Evolutionary conservation across 2,113 vertebrate genomes (phyloP), one percentile per base, ranked within the genome.

Genomic region (Megalops atlanticus): DNA sequence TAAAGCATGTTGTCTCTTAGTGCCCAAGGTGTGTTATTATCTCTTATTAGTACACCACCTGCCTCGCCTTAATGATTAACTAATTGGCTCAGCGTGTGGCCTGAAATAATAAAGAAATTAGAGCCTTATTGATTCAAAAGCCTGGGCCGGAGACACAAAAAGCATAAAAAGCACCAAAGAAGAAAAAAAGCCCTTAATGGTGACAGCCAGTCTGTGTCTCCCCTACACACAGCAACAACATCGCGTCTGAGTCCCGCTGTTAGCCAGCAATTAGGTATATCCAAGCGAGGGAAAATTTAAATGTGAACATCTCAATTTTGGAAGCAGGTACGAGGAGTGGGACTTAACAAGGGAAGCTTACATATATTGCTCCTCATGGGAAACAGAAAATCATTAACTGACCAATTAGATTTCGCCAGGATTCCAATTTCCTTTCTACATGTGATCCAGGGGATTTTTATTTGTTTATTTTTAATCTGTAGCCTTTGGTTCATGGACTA

Each of bases 21-120:
- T 90, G 92, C 92, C 91, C 91, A 92, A 89, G 92, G 90, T 92
- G 86, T 90, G 87, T 90, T 92, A 94, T 94, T 93, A 92, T 92
- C 89, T 89, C 82, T 87, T 91, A 92, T 93, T 93, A 94, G 87
- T 84, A 89, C 83, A 88, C 90, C 91, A 93, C 93, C 93, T 94
- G 92, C 90, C 90, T 92, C 73, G 89, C 88, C 85, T 88, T 94
- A 93, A 94, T 88, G 91, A 93, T 93, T 87, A 88, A 87, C 89
- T 94, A 94, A 94, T 93, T 92, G 92, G 91, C 89, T 87, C 85
- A 33, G 87, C 79, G 87, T 89, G 86, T 92, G 92, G 87, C 90
- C 83, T 81, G 91, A 91, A 92, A 92, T 92, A 90, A 91, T 92
- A 90, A 91, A 89, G 82, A 77, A 85, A 38, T 38, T 79, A 31